Percentiles rank a stretch among this genome's conserved stretches.
Conservation (phyloP, 2,113 vertebrate species). For the Chaetodon trifascialis region DNA sequence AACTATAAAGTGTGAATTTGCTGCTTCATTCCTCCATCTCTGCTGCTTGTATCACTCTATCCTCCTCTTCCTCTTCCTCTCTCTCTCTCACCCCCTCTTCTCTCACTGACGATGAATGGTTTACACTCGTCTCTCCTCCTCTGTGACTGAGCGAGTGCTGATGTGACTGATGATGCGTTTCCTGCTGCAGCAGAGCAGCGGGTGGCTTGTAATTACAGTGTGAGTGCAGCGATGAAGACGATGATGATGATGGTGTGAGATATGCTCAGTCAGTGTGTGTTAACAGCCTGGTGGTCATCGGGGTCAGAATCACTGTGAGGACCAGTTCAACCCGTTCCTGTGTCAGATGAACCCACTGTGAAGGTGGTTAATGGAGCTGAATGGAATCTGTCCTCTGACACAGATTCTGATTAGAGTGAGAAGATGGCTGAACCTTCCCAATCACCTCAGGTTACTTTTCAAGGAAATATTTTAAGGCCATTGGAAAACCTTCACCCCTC, state of each 20-base stretch:
- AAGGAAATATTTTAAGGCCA: no score
- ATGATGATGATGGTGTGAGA: neutral
- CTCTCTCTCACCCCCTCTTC: no score
- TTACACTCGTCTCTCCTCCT: neutral
- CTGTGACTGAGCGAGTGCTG: neutral
- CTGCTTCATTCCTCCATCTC: slow-evolving; percentile 9
- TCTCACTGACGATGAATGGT: neutral
- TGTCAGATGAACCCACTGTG: no score
- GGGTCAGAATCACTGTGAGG: slow-evolving; percentile 1
- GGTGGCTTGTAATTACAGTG: slow-evolving; percentile 2
- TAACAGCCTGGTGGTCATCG: slow-evolving; percentile 11
- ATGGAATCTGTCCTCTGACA: no score
- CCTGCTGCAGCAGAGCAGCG: slow-evolving; percentile 1
- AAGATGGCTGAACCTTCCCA: no score
- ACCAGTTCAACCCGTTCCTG: no score
- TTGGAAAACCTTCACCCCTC: neutral
- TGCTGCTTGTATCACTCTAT: neutral
- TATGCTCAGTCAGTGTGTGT: neutral
- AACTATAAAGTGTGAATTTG: slow-evolving; percentile 33
- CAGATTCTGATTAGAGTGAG: no score
- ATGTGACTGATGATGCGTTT: slow-evolving; percentile 5
- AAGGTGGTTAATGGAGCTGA: no score
- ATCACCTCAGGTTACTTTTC: no score
- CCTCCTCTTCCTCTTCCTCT: neutral
- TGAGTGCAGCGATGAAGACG: neutral